phyloP scores from a whole-genome alignment of 1,140 invertebrate species.

The Cotesia glomerata region DNA sequence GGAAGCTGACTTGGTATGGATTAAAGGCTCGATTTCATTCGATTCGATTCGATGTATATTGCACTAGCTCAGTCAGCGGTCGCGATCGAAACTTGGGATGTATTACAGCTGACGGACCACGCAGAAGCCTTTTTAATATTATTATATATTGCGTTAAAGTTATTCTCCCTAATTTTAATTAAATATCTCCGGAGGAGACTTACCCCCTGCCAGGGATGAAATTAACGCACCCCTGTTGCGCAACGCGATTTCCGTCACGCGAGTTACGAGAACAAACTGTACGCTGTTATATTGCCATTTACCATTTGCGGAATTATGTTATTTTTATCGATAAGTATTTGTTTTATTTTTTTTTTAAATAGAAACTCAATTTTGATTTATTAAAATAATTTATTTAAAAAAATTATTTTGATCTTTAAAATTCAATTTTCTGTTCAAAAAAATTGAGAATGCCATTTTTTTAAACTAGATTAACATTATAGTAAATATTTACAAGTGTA shows the following conservation, averaged over 20 bases:
- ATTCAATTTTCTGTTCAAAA: no score
- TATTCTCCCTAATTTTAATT: slow-evolving; percentile 49
- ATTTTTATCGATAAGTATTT: not conserved
- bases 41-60: not conserved
- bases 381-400: no score
- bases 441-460: no score
- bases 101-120: not conserved
- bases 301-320: no score
- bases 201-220: slow-evolving; percentile 45
- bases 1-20: not conserved
- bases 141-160: not conserved
- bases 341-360: not conserved
- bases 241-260: slow-evolving; percentile 49
- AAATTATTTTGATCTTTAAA: no score
- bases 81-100: not conserved
- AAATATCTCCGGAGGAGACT: slow-evolving; percentile 43
- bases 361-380: no score
- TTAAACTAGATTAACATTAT: no score
- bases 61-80: not conserved
- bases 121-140: not conserved
- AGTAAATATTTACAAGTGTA: no score
- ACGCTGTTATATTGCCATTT: slow-evolving; percentile 26
- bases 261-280: slow-evolving; percentile 41
- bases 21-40: not conserved
- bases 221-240: slow-evolving; percentile 43